Percentiles rank a stretch among this genome's conserved stretches.
Evolutionary conservation across 2,888 invertebrate genomes (phyloP).

Genomic region (Cephus runcator): DNA sequence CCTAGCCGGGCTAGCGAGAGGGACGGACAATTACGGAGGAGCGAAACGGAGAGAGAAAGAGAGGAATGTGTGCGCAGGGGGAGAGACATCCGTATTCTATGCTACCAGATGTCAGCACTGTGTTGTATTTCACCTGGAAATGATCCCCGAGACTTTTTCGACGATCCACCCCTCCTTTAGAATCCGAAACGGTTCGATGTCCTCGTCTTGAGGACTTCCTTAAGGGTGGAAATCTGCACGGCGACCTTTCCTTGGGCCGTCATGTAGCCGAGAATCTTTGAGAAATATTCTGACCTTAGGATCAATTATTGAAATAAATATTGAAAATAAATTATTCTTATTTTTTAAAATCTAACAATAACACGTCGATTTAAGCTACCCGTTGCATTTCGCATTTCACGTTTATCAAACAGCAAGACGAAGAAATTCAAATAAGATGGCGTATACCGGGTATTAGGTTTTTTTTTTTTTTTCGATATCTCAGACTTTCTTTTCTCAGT

Average conservation of each 20-base stretch:
- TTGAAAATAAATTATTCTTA: neutral
- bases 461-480: neutral
- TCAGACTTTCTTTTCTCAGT: neutral
- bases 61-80: neutral
- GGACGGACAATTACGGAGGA: neutral
- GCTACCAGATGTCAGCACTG: neutral
- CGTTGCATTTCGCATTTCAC: neutral
- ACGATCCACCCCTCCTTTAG: neutral
- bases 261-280: neutral
- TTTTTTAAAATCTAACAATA: neutral
- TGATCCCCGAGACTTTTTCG: neutral
- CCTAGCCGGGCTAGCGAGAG: neutral
- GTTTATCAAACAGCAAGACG: neutral
- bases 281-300: neutral
- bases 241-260: neutral
- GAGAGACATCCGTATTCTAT: neutral
- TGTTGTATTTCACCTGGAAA: neutral
- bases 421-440: neutral
- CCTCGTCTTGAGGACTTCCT: neutral
- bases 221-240: neutral
- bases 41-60: neutral
- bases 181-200: neutral
- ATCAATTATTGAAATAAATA: neutral
- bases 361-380: neutral
- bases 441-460: neutral